Conservation (phyloP, 2,113 vertebrate species). For the Phyllostomus hastatus region DNA sequence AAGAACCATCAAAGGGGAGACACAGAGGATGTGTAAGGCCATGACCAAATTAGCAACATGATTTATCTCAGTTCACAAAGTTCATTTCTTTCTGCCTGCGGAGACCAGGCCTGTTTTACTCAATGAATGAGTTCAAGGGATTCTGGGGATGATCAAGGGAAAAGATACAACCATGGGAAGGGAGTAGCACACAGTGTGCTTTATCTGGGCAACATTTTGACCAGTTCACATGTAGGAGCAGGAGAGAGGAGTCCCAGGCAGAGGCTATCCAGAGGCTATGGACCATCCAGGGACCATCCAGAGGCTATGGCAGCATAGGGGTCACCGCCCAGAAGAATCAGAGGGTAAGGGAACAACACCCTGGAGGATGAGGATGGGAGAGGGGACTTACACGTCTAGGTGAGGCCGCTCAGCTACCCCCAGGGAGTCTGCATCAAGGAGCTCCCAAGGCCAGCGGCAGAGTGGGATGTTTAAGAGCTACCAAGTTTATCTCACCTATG, state of each 20-base stretch:
- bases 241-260: neutral
- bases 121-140: fast-evolving
- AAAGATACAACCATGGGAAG: neutral
- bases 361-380: fast-evolving
- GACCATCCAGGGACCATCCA: neutral
- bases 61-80: neutral
- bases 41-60: fast-evolving
- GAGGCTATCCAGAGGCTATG: neutral
- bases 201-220: neutral
- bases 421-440: neutral
- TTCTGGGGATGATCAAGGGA: neutral
- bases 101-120: neutral
- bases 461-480: neutral
- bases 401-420: fast-evolving
- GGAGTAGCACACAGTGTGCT: neutral
- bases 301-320: fast-evolving
- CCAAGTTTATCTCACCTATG: neutral
- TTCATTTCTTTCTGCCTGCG: neutral
- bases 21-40: neutral
- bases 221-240: fast-evolving
- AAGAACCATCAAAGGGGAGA: neutral
- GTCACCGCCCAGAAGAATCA: fast-evolving
- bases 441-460: neutral
- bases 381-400: neutral
- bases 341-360: neutral